phyloP scores from a whole-genome alignment of 2,888 invertebrate genomes.

The Acronicta aceris region DNA sequence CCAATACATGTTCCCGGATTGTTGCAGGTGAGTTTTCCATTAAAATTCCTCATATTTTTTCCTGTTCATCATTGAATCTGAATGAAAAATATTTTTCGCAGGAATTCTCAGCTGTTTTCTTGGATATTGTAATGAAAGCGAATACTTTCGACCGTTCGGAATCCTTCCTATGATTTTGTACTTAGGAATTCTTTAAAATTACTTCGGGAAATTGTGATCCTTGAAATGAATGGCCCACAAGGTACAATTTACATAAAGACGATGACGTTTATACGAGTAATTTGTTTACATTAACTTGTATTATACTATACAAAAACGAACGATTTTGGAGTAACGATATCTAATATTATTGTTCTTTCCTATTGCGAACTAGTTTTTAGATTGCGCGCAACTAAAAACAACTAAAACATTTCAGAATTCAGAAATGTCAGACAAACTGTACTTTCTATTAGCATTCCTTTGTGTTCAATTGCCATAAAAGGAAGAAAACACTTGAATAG shows the following conservation, averaged over 20 bases:
- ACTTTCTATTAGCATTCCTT: constrained; percentile 27
- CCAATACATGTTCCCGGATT: constrained; percentile 13
- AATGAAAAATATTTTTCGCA: neutral
- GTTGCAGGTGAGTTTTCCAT: constrained; percentile 14
- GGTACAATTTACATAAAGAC: constrained; percentile 10
- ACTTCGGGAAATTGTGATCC: constrained; percentile 20
- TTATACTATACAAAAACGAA: neutral
- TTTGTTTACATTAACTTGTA: constrained; percentile 4
- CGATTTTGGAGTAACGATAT: too few relatives aligned
- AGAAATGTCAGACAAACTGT: constrained; percentile 24
- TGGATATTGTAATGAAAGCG: neutral
- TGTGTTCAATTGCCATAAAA: constrained; percentile 38
- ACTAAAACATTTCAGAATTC: neutral
- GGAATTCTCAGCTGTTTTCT: neutral
- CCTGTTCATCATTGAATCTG: constrained; percentile 1
- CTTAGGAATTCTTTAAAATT: constrained; percentile 24
- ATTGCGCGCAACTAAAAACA: constrained; percentile 20
- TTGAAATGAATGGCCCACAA: constrained; percentile 14
- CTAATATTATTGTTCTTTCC: neutral
- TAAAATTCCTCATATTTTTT: constrained; percentile 5
- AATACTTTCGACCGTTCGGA: constrained; percentile 7
- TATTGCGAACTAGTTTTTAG: neutral
- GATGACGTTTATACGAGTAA: constrained; percentile 5
- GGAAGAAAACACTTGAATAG: constrained; percentile 34
- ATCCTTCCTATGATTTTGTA: constrained; percentile 1